Evolutionary conservation across 2,113 vertebrate genomes (phyloP), one percentile per base, ranked within the genome.

Genomic region (Ondatra zibethicus): DNA sequence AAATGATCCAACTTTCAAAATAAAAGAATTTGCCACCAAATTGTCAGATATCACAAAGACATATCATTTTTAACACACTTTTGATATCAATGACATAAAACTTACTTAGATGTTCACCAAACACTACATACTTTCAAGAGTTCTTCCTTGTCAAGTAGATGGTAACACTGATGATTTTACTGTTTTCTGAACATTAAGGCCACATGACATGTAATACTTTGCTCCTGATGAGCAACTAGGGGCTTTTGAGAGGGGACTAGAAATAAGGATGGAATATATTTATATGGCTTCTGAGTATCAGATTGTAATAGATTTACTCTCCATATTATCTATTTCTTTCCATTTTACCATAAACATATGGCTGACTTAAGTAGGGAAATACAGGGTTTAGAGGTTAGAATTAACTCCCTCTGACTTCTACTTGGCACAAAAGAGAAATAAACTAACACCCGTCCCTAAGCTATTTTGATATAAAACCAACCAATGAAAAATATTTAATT

Each of bases 391-490:
- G n/a, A 94, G 90, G 73, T 66, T 77, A 81, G 92, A 95, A 95
- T 94, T 93, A 96, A 55, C n/a, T 90, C 36, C 36, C 52, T 66
- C 65, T 72, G 8, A 96, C 81, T 93, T 93, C 29, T 73, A 91
- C 91, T 96, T 95, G 84, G 65, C 45, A 92, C 25, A 39, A 93
- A 3, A 91, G 58, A 90, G 14, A 72, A 96, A 82, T 73, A 92
- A 92, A 89, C 52, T 66, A 94, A 80, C 17, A n/a, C 27, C 80
- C 42, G 23, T 45, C 16, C 36, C 47, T 65, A 68, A 91, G 50
- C 13, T 88, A 85, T 93, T 96, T 94, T 50, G 82, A n/a, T 45
- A 63, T 72, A 92, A 95, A 89, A 73, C 36, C 21, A 97, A 82
- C 9, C 72, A 39, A 27, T 92, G 23, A 7, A 94, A 94, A 78